Evolutionary conservation across 2,113 vertebrate species (phyloP).

Genomic region (Mobula hypostoma): DNA sequence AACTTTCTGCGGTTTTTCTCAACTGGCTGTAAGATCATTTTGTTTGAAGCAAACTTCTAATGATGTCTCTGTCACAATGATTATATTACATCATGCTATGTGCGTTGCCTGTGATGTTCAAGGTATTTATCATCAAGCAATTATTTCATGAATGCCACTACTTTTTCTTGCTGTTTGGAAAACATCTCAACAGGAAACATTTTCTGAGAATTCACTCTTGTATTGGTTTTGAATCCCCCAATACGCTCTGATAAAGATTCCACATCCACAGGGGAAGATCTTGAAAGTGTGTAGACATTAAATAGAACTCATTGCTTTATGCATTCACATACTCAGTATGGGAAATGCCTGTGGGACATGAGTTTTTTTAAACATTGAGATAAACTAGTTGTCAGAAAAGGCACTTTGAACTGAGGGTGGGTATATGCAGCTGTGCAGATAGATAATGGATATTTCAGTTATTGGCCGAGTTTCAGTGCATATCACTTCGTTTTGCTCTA

Average conservation of each 20-base stretch:
- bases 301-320: slow-evolving; percentile 45
- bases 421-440: slow-evolving; percentile 50
- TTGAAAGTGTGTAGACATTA: slow-evolving; percentile 37
- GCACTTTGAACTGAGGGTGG: slow-evolving; percentile 39
- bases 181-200: too few relatives aligned
- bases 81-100: too few relatives aligned
- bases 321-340: slow-evolving; percentile 48
- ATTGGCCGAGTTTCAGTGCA: slow-evolving; percentile 52
- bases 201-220: too few relatives aligned
- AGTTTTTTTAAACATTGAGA: slow-evolving; percentile 38
- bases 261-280: not conserved
- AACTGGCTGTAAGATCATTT: too few relatives aligned
- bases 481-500: slow-evolving; percentile 43
- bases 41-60: too few relatives aligned
- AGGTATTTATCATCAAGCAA: too few relatives aligned
- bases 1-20: too few relatives aligned
- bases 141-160: too few relatives aligned
- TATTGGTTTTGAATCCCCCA: too few relatives aligned
- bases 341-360: slow-evolving; percentile 48
- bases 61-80: too few relatives aligned
- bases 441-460: slow-evolving; percentile 55
- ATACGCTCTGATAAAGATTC: not conserved
- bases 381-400: slow-evolving; percentile 45
- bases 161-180: too few relatives aligned
- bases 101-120: too few relatives aligned